A percentile compares a stretch with the other conserved stretches of the same genome.
These are phyloP conservation scores for Boloria selene DNA, from an alignment of 2,888 invertebrate species.

Conservation along the genomic window DNA sequence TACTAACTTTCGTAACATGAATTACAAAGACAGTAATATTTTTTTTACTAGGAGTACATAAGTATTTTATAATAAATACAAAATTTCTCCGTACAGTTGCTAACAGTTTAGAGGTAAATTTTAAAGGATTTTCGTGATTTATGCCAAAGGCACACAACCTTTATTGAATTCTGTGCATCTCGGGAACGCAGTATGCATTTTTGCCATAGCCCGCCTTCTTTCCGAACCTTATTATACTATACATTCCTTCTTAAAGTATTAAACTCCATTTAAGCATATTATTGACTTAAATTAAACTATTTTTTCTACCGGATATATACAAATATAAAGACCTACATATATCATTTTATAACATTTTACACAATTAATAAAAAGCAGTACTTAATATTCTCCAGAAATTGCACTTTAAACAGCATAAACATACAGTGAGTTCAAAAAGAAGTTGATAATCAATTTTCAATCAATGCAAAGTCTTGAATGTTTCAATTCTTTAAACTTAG, in stretches of 20 bases:
- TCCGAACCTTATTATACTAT: constrained; percentile 24
- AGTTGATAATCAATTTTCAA: too few species aligned
- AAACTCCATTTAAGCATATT: background rate
- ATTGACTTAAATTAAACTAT: background rate
- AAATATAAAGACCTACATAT: too few species aligned
- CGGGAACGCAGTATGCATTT: constrained; percentile 51
- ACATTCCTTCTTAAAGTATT: constrained; percentile 6
- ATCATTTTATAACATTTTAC: too few species aligned
- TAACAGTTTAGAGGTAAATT: background rate
- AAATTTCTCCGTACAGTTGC: background rate
- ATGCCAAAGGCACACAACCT: constrained; percentile 45
- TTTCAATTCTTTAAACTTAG: too few species aligned
- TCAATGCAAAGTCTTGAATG: too few species aligned
- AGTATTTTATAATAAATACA: background rate
- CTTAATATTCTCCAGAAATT: too few species aligned
- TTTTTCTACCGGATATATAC: too few species aligned
- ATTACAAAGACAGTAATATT: background rate
- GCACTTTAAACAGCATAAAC: too few species aligned
- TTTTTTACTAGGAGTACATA: background rate
- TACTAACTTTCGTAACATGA: too few species aligned
- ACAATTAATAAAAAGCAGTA: too few species aligned
- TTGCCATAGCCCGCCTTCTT: constrained; percentile 40
- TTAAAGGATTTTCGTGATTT: constrained; percentile 37
- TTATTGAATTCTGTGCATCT: constrained; percentile 70
- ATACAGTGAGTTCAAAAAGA: too few species aligned